Evolutionary conservation across 2,113 vertebrate genomes (phyloP).

Genomic region (Nycticebus coucang): DNA sequence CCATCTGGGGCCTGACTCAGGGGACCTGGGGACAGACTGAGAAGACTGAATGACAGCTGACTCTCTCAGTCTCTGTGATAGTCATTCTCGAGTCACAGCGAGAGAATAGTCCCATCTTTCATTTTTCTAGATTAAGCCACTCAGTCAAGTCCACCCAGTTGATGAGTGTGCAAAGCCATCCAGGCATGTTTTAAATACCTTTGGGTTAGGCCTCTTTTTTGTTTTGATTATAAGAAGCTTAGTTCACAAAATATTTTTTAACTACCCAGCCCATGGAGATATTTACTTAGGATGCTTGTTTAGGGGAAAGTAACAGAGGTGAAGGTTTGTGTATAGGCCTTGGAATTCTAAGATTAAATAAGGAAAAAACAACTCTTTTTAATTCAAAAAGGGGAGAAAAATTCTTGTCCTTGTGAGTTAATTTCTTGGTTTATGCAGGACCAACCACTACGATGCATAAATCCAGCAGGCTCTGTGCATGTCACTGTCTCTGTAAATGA

Average conservation of each 20-base stretch:
- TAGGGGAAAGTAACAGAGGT: not conserved
- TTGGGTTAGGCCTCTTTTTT: not conserved
- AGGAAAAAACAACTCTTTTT: not conserved
- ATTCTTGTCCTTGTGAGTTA: not conserved
- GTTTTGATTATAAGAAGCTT: not conserved
- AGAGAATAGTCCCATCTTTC: not conserved
- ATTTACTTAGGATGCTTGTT: not conserved
- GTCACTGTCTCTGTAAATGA: not conserved
- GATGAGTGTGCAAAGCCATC: not conserved
- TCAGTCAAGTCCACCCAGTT: not conserved
- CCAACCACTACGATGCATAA: not conserved
- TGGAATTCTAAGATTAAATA: not conserved
- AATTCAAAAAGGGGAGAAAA: not conserved
- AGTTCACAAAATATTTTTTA: not conserved
- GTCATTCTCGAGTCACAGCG: not conserved
- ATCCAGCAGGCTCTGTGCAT: not conserved
- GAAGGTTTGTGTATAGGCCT: not conserved
- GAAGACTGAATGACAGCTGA: not conserved
- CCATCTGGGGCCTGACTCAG: not conserved
- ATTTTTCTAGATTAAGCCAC: slow-evolving; percentile 5
- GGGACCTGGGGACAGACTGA: not conserved
- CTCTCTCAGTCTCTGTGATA: not conserved
- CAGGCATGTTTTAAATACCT: not conserved
- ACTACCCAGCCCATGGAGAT: not conserved
- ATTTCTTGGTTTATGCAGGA: not conserved